Evolutionary conservation across 2,888 invertebrate species (phyloP), one percentile per base, ranked within the genome.

Genomic region (Standfussiana lucernea): DNA sequence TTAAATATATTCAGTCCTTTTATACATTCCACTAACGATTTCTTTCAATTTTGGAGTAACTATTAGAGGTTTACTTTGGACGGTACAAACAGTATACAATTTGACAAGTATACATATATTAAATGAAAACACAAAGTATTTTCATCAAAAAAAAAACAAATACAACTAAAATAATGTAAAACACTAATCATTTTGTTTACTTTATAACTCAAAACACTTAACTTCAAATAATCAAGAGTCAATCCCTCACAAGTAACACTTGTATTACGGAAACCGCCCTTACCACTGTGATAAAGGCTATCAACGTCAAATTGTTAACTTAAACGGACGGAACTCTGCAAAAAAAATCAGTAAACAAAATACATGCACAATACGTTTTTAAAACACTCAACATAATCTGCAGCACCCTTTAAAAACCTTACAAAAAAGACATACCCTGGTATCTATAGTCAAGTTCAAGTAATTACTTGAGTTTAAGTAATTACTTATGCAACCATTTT

Each of bases 1-100:
- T 74, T 59, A 79, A 75, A 68, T 59, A 85, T 79, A 79, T 75
- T 85, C 81, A 80, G 70, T 77, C 32, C 70, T 64, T 72, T 62
- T 59, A 40, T 72, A 79, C 7, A 83, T 79, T 79, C 80, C 86
- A 88, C 35, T 53, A 42, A 77, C 69, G 71, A 77, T 75, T 72
- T 6, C 47, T 56, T 37, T 5, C 8, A 50, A 50, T 53, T 59
- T 72, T 50, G 1, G 5, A 32, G 21, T 11, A 32, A 32, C 32
- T 32, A 7, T 28, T 28, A 35, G 35, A 62, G 10, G 37, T 37
- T 62, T 10, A 5, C 6, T 56, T 45, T 42, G 15, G 5, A 35
- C 24, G 10, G 15, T 42, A 21, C n/a, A 45, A 40, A 13, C 1
- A 15, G n/a, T 18, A 35, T 28, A 15, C 7, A 32, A 61, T 42